Evolutionary conservation across 2,113 vertebrate species (phyloP).

Genomic region (Pangasianodon gigas): DNA sequence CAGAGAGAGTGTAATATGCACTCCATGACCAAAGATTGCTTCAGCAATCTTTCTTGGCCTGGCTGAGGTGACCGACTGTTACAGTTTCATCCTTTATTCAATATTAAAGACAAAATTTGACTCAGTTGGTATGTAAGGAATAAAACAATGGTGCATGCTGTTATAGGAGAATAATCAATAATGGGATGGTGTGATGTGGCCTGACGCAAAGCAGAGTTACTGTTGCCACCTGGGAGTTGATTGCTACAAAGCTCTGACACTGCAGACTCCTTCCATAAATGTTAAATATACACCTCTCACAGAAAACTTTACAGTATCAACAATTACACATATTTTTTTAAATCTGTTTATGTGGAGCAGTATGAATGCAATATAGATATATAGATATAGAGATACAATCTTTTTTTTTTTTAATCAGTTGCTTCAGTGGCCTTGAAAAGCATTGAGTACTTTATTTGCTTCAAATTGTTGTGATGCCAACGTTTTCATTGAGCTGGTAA

Average conservation of each 20-base stretch:
- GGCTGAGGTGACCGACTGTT: background rate
- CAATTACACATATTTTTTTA: background rate
- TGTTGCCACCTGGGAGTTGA: background rate
- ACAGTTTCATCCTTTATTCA: constrained; percentile 1
- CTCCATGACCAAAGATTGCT: constrained; percentile 17
- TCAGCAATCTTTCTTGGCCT: background rate
- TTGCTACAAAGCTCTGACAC: background rate
- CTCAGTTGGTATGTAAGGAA: background rate
- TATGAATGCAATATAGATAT: background rate
- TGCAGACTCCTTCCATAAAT: background rate
- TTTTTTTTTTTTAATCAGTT: background rate
- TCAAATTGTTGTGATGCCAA: background rate
- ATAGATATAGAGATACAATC: too few species aligned
- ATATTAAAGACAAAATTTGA: background rate
- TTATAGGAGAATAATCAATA: background rate
- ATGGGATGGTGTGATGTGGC: background rate
- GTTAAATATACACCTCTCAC: background rate
- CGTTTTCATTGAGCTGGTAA: background rate
- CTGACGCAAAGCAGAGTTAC: too few species aligned
- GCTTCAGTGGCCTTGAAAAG: background rate
- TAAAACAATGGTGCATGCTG: background rate
- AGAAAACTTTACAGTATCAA: background rate
- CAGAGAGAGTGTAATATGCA: background rate
- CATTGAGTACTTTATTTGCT: background rate
- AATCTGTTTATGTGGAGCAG: background rate